Evolutionary conservation across 2,113 vertebrate species (phyloP), one percentile per base, ranked within the genome.

Genomic region (Neopipo cinnamomea): DNA sequence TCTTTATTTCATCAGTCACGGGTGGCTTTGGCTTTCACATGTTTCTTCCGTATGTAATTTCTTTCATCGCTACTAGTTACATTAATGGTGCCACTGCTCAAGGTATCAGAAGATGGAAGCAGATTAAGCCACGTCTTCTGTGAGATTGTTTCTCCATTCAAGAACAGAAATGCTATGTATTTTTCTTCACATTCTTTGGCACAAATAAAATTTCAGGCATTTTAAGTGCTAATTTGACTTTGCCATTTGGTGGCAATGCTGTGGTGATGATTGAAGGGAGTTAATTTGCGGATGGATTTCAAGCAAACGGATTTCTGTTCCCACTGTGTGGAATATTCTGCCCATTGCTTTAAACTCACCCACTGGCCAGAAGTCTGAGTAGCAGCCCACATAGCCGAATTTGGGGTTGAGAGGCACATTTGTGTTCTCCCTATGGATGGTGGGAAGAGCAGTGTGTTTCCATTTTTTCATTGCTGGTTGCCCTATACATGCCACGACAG

Each of bases 201-300:
- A 71, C 80, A 80, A 73, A 65, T 77, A 63, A 86, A 37, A 81
- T 83, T 80, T 80, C 72, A 67, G n/a, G 42, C 68, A 63, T 84
- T 82, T 90, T 33, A 88, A 71, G 39, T 74, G 72, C 83, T 80
- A 41, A 76, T 90, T 90, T 83, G 91, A 62, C 42, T 88, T 93
- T 88, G 50, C 86, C 83, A 14, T 95, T 92, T 93, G 89, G 41
- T 92, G 91, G 79, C 47, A 2, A 86, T 94, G 56, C 76, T 91
- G 79, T 46, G 75, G 75, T 58, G 47, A 59, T 72, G 82, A 61
- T 27, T 9, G 6, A 81, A 84, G 42, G 27, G 41, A 81, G 21
- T 62, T 22, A 50, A 70, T 83, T 76, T 46, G 55, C 70, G 71
- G 46, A 62, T 31, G 37, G 28, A 50, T 66, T 83, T 56, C 59